Base-by-base conservation (phyloP, 2,113 vertebrate genomes). In the Neodon shergylaensis region DNA sequence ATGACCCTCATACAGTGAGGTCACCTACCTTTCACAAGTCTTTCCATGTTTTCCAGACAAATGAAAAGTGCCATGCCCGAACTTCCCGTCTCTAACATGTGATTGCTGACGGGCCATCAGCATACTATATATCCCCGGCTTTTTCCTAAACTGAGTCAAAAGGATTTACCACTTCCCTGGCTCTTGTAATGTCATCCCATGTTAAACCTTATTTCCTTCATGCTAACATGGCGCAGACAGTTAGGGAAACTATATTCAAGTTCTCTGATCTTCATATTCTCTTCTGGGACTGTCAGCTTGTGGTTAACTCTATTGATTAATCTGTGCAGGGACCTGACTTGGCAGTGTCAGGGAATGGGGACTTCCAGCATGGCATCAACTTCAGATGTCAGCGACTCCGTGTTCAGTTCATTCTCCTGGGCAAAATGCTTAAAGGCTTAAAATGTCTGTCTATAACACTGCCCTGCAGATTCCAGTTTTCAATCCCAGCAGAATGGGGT, bases 381-480 rank as follows among this genome's bases (percentile, higher is more conserved):
- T 91, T 58, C 86, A 96, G 92, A 84, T 91, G 92, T 93, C 28
- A 17, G 58, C 47, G 91, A 42, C 83, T 97, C 77, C 76, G 87
- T 96, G 65, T 85, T 92, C 65, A 92, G 52, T 61, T 76, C 52
- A 95, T 93, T 95, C 93, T 97, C 42, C 47, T 95, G 88, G 95
- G 98, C 89, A 95, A 97, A 96, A 95, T 98, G 98, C 98, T 99
- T 99, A 98, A 99, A 99, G 98, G 98, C 99, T 99, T 98, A 98
- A 98, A 97, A 97, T 98, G 97, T 98, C 96, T 93, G 94, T 95
- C 31, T 73, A 0, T 95, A 93, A 95, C 90, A 85, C 91, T 97
- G 92, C 96, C 97, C 97, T 98, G 98, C 97, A 98, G 97, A 98
- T 99, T 99, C 98, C 98, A 98, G 98, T 98, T 98, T 97, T 42